A percentile compares a stretch with the other conserved stretches of the same genome.
Evolutionary conservation across 2,797 vertebrate genomes (phyloP).

Genomic region (Cyprinodon diabolis): DNA sequence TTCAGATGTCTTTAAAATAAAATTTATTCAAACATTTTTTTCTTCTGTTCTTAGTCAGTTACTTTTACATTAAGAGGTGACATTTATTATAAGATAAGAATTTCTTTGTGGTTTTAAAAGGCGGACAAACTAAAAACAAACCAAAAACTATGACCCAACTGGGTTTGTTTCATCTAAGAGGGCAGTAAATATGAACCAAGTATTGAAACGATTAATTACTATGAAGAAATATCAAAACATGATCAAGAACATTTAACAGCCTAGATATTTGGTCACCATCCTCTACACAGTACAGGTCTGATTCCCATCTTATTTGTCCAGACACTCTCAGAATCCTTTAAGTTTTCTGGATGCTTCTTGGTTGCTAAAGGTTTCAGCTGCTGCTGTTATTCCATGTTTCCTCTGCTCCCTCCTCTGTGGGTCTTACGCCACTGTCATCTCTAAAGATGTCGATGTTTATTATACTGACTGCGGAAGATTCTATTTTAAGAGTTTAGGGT

Average conservation of each 20-base stretch:
- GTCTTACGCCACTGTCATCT: background rate
- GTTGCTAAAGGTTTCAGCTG: background rate
- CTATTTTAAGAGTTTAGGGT: background rate
- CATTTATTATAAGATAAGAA: too few relatives aligned
- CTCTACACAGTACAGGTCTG: too few relatives aligned
- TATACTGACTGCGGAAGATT: background rate
- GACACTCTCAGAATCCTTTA: background rate
- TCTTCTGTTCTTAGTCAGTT: background rate
- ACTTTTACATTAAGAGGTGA: background rate
- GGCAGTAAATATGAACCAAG: background rate
- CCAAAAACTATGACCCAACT: background rate
- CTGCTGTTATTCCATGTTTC: too few relatives aligned
- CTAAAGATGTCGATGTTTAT: background rate
- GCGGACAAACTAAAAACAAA: background rate
- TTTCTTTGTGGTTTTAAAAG: background rate
- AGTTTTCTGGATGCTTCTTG: background rate
- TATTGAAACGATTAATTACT: background rate
- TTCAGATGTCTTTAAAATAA: background rate
- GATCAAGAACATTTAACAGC: background rate
- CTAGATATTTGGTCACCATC: background rate
- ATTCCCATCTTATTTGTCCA: too few relatives aligned
- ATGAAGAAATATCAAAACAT: too few relatives aligned
- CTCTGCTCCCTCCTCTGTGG: background rate
- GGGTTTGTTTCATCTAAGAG: background rate
- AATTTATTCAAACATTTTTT: background rate